phyloP scores from a whole-genome alignment of 1,140 invertebrate species.

The Pararge aegeria region DNA sequence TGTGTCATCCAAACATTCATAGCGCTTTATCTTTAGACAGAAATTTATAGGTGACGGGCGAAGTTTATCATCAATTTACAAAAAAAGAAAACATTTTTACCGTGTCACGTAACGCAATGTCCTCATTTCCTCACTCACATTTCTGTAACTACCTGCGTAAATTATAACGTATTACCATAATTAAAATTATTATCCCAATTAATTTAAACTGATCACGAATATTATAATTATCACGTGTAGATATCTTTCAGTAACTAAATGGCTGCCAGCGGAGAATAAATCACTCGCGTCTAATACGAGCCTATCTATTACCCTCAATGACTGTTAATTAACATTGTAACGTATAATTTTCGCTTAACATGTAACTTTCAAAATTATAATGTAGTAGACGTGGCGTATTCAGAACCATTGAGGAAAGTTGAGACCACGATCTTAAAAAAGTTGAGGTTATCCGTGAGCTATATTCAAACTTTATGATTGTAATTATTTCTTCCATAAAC shows the following conservation, averaged over 20 bases:
- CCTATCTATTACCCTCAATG: slow-evolving; percentile 48
- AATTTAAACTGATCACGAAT: slow-evolving; percentile 32
- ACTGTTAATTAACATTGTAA: slow-evolving; percentile 45
- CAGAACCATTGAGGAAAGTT: slow-evolving; percentile 14
- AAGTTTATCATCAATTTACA: too few relatives aligned
- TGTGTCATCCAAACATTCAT: too few relatives aligned
- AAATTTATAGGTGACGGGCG: too few relatives aligned
- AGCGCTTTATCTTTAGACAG: too few relatives aligned
- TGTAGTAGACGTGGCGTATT: slow-evolving; percentile 16
- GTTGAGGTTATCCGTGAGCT: too few relatives aligned
- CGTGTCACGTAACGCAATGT: background rate
- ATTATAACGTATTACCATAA: slow-evolving; percentile 23
- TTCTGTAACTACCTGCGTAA: background rate
- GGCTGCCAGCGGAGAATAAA: slow-evolving; percentile 32
- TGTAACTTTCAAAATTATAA: slow-evolving; percentile 41
- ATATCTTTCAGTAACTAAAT: slow-evolving; percentile 28
- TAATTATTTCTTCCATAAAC: too few relatives aligned
- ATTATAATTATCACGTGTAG: slow-evolving; percentile 18
- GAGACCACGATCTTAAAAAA: background rate
- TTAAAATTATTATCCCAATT: slow-evolving; percentile 32
- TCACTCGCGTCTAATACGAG: slow-evolving; percentile 36
- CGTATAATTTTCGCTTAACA: slow-evolving; percentile 39
- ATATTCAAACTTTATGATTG: too few relatives aligned
- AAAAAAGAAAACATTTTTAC: background rate
- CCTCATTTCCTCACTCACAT: background rate